Base-by-base conservation (phyloP, 2,888 invertebrate species). In the Tipula lateralis region DNA sequence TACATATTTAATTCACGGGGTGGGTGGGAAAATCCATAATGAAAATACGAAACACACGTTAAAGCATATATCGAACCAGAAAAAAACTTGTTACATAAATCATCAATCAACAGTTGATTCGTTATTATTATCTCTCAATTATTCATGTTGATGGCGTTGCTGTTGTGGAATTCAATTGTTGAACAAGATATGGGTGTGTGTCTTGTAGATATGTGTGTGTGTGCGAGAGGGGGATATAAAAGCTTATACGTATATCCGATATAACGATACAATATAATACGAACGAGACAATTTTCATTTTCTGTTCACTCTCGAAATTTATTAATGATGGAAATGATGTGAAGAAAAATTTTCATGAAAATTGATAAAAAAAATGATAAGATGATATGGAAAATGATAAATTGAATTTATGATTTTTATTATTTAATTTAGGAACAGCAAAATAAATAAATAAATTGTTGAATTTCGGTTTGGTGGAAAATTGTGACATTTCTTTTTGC, bases 101-200 rank as follows among this genome's bases (percentile, higher is more conserved):
- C 66, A 66, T 66, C 66, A 66, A 66, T 66, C 66, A 66, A 66
- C 66, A 66, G 66, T 66, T 66, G 66, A 66, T 66, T 66, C 24
- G 66, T 66, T 66, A 66, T 66, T 66, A 66, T 66, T 66, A 66
- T 66, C 66, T 66, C 66, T 66, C 66, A 66, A 66, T 66, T 66
- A 66, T 66, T 66, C 66, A 66, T 66, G 66, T 66, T 66, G 24
- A 9, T 66, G 66, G 9, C 12, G 9, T 66, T 16, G 44, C 0
- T 44, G 44, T 44, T 66, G 66, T 66, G 66, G 66, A 66, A 66
- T 50, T 66, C 66, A 66, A 66, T 66, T 66, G 66, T 66, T 66
- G 66, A 24, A 66, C 66, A 24, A 66, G 24, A 66, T 66, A 66
- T 66, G 66, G 19, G 24, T 19, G 66, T 9, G 24, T 24, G 7